These are phyloP conservation scores for Marmota flaviventris DNA, from an alignment of 2,113 vertebrate genomes.

Conservation along the genomic window DNA sequence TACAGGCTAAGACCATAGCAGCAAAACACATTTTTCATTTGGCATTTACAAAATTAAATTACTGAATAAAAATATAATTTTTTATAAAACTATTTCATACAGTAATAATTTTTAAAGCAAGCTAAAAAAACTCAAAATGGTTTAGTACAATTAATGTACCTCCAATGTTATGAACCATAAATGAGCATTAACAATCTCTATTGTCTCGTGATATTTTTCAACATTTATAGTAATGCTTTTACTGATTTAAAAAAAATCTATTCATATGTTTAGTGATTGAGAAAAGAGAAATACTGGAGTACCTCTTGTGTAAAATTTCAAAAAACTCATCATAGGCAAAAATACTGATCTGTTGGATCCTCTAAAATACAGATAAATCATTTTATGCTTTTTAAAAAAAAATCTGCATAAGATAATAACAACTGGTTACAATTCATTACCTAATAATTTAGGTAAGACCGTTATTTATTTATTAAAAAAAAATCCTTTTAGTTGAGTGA, in stretches of 20 bases:
- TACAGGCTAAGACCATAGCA: conserved; percentile 92
- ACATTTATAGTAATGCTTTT: conserved; percentile 92
- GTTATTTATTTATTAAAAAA: conserved; percentile 84
- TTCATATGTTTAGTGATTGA: conserved; percentile 88
- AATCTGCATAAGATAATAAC: conserved; percentile 86
- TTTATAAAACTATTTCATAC: conserved; percentile 92
- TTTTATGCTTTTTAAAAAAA: conserved; percentile 77
- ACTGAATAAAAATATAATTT: conserved; percentile 94
- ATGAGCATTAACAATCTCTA: conserved; percentile 84
- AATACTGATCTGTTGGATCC: conserved; percentile 90
- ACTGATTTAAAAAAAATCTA: conserved; percentile 79
- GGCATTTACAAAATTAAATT: conserved; percentile 95
- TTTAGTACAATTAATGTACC: conserved; percentile 87
- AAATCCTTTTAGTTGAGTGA: conserved; percentile 94
- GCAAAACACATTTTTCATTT: conserved; percentile 92
- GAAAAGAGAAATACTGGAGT: conserved; percentile 86
- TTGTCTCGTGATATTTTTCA: conserved; percentile 82
- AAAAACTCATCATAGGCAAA: conserved; percentile 85
- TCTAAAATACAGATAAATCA: conserved; percentile 85
- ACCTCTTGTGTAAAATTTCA: conserved; percentile 82
- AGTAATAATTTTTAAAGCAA: conserved; percentile 92
- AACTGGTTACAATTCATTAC: conserved; percentile 87
- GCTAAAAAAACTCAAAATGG: conserved; percentile 88
- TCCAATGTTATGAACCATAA: conserved; percentile 85
- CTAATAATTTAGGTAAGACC: conserved; percentile 92